phyloP scores from a whole-genome alignment of 2,113 vertebrate species.

The Oncorhynchus keta region DNA sequence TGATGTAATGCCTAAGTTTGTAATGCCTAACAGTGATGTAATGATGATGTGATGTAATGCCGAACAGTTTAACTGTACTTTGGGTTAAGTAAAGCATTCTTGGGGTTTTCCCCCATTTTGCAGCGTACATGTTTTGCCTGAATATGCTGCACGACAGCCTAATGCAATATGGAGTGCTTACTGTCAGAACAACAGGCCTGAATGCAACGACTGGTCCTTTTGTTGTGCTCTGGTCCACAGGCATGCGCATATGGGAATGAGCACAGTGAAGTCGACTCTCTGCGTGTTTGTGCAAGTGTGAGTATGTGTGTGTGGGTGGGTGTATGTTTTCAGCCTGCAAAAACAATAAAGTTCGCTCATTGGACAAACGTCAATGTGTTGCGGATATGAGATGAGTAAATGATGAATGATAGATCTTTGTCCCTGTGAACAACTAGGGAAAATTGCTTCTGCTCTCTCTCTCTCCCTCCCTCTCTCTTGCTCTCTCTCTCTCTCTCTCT shows the following conservation, averaged over 20 bases:
- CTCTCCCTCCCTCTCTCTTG: no score
- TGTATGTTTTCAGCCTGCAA: no score
- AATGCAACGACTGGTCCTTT: constrained; percentile 16
- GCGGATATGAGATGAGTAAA: no score
- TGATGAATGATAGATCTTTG: neutral
- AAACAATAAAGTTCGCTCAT: no score
- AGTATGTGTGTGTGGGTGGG: no score
- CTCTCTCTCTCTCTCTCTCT: neutral
- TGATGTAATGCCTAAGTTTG: no score
- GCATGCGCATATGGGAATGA: constrained; percentile 2
- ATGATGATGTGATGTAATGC: neutral
- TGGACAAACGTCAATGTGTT: no score
- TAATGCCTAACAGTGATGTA: no score
- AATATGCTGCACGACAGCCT: constrained; percentile 27
- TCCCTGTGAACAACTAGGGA: neutral
- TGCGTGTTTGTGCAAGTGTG: no score
- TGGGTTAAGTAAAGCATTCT: neutral
- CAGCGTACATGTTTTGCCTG: constrained; percentile 3
- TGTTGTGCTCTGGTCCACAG: constrained; percentile 15
- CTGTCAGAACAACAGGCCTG: constrained; percentile 32
- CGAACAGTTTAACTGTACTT: neutral
- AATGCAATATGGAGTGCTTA: constrained; percentile 44
- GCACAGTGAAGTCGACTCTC: neutral
- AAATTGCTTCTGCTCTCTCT: no score
- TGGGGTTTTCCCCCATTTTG: neutral